Percentiles rank a stretch among this genome's conserved stretches.
These are phyloP conservation scores for Pygoscelis antarcticus DNA, from an alignment of 2,113 vertebrate species.

Conservation along the genomic window DNA sequence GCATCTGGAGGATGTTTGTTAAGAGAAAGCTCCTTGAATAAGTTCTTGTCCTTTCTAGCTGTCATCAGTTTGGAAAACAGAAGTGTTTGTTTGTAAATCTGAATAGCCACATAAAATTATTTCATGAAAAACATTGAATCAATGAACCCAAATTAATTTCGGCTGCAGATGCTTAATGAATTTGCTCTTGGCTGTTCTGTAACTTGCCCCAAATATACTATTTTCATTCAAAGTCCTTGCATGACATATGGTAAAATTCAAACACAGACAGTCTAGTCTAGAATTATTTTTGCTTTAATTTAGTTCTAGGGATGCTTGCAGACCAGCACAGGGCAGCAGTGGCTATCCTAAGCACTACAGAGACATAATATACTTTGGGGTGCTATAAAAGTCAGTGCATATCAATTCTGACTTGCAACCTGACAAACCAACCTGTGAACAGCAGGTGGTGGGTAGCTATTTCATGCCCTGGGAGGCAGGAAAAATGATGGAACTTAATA, in stretches of 20 bases:
- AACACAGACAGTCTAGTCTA: background rate
- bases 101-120: slow-evolving; percentile 36
- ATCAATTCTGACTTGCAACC: slow-evolving; percentile 19
- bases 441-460: slow-evolving; percentile 35
- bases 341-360: background rate
- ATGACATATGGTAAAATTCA: slow-evolving; percentile 20
- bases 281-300: slow-evolving; percentile 24
- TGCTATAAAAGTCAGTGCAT: background rate
- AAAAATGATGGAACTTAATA: slow-evolving; percentile 51
- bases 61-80: slow-evolving; percentile 18
- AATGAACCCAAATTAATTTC: slow-evolving; percentile 65
- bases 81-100: slow-evolving; percentile 43
- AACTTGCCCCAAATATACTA: slow-evolving; percentile 22
- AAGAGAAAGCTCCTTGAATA: background rate
- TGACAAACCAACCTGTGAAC: slow-evolving; percentile 41
- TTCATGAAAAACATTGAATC: slow-evolving; percentile 59
- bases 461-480: slow-evolving; percentile 41
- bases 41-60: background rate
- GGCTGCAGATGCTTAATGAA: slow-evolving; percentile 44
- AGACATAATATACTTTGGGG: background rate
- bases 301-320: background rate
- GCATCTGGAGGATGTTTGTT: background rate
- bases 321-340: background rate
- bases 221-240: slow-evolving; percentile 39
- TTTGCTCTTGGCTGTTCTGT: slow-evolving; percentile 38